Conservation (phyloP, 1,140 invertebrate species). For the Caenorhabditis inopinata region DNA sequence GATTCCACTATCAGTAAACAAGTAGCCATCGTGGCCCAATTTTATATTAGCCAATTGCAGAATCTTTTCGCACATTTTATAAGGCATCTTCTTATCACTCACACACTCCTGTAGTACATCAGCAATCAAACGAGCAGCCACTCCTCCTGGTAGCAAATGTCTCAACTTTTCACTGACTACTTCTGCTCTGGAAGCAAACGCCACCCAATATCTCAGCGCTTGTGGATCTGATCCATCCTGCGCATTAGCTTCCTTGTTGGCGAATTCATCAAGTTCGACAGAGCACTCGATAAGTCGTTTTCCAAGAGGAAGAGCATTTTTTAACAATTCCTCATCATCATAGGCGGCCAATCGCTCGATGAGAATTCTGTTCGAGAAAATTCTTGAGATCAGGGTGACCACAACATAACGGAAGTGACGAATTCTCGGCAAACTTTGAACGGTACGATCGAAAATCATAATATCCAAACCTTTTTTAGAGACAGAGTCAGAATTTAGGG, state of each 20-base stretch:
- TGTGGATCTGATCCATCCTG: constrained; percentile 9
- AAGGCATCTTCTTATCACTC: constrained; percentile 36
- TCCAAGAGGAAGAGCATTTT: constrained; percentile 31
- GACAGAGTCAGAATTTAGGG: neutral
- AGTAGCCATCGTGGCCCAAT: constrained; percentile 35
- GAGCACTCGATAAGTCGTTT: constrained; percentile 42
- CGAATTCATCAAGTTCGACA: constrained; percentile 46
- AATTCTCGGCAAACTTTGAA: constrained; percentile 6
- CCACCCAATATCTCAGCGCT: constrained; percentile 47
- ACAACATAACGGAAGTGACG: constrained; percentile 49
- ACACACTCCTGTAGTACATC: constrained; percentile 35
- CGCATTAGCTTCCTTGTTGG: constrained; percentile 4
- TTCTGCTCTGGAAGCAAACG: constrained; percentile 34
- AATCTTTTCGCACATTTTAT: constrained; percentile 44
- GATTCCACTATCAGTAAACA: constrained; percentile 32
- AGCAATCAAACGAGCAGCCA: constrained; percentile 40
- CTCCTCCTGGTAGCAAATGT: constrained; percentile 43
- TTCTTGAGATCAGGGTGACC: constrained; percentile 39
- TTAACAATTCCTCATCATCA: constrained; percentile 38
- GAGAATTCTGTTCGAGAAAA: constrained; percentile 16
- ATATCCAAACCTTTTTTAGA: neutral
- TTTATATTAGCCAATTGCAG: constrained; percentile 48
- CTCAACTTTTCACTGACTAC: constrained; percentile 43
- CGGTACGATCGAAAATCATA: constrained; percentile 32
- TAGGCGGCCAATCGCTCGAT: constrained; percentile 9